A percentile compares a stretch with the other conserved stretches of the same genome.
phyloP scores from a whole-genome alignment of 2,797 vertebrate species.

The Peromyscus nudipes region DNA sequence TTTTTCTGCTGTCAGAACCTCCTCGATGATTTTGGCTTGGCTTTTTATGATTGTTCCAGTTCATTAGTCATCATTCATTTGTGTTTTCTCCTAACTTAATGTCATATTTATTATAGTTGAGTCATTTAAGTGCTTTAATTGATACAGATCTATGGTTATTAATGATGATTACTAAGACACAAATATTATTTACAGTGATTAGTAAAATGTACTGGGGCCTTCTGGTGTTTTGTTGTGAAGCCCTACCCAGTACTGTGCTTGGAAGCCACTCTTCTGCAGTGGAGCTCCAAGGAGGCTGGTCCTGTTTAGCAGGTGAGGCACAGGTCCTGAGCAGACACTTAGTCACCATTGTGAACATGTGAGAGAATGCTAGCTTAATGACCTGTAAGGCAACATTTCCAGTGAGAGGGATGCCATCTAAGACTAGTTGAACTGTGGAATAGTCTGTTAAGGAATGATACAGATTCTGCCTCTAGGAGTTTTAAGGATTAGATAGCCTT shows the following conservation, averaged over 20 bases:
- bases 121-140: not conserved
- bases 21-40: not conserved
- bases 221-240: not conserved
- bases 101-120: slow-evolving; percentile 20
- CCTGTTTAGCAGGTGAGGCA: not conserved
- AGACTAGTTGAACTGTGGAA: not conserved
- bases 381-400: not conserved
- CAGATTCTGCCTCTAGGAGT: not conserved
- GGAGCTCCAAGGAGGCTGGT: not conserved
- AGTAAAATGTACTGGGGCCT: not conserved
- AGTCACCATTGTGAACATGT: not conserved
- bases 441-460: not conserved
- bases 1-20: not conserved
- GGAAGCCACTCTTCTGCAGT: not conserved
- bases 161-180: not conserved
- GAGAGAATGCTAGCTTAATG: slow-evolving; percentile 15
- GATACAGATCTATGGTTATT: not conserved
- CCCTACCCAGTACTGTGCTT: not conserved
- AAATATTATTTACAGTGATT: not conserved
- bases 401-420: not conserved
- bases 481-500: not conserved
- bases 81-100: slow-evolving; percentile 35
- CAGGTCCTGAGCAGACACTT: not conserved
- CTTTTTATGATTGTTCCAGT: not conserved
- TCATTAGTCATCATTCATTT: not conserved